Evolutionary conservation across 2,797 vertebrate genomes (phyloP).

Genomic region (Percopsis omiscomaycus): DNA sequence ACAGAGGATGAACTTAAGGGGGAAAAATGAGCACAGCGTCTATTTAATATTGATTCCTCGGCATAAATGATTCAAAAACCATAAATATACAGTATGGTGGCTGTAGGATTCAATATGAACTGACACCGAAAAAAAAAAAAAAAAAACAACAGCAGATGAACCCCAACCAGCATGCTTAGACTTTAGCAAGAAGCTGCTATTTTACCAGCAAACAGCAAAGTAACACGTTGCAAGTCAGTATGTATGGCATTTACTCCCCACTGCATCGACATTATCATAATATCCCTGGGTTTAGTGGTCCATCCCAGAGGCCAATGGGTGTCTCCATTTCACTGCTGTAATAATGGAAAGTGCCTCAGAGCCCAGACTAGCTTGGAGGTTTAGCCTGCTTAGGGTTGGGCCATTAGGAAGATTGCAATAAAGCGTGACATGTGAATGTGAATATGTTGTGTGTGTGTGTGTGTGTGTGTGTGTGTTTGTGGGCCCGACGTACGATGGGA

Average conservation of each 20-base stretch:
- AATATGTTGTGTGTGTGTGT: slow-evolving; percentile 38
- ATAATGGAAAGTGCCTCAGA: slow-evolving; percentile 57
- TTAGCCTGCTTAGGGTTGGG: slow-evolving; percentile 41
- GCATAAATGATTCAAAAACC: no score
- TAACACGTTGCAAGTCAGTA: slow-evolving; percentile 22
- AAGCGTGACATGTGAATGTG: slow-evolving; percentile 41
- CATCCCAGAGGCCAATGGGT: slow-evolving; percentile 51
- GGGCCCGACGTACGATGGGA: slow-evolving; percentile 58
- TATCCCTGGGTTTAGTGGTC: slow-evolving; percentile 49
- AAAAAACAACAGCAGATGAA: slow-evolving; percentile 26
- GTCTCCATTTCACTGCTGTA: slow-evolving; percentile 56
- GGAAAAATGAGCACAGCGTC: no score
- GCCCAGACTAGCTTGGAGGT: slow-evolving; percentile 33
- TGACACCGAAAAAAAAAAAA: not conserved
- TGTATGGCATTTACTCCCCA: slow-evolving; percentile 35
- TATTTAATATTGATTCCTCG: no score
- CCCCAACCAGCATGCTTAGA: not conserved
- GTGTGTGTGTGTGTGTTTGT: slow-evolving; percentile 6
- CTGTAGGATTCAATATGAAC: not conserved
- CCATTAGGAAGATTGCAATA: slow-evolving; percentile 68
- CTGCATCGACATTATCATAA: slow-evolving; percentile 59
- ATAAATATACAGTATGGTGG: no score
- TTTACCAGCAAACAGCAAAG: slow-evolving; percentile 24
- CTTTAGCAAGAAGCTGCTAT: no score
- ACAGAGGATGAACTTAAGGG: no score